These are phyloP conservation scores for Bovichtus diacanthus DNA, from an alignment of 2,797 vertebrate species.

Conservation along the genomic window DNA sequence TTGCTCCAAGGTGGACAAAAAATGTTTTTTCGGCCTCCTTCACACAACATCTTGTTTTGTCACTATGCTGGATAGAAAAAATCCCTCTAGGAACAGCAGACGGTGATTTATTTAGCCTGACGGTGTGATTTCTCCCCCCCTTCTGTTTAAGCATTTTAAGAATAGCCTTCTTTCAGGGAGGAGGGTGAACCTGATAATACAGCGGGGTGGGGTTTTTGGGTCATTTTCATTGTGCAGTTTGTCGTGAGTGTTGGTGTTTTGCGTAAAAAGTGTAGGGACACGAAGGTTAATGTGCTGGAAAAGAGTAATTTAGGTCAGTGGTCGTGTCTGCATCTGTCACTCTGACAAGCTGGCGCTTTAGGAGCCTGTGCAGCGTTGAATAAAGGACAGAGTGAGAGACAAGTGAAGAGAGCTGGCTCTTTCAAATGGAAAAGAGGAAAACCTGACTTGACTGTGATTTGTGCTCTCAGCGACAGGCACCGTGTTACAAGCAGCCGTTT, in stretches of 20 bases:
- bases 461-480: slow-evolving; percentile 63
- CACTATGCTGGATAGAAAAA: slow-evolving; percentile 27
- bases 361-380: slow-evolving; percentile 64
- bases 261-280: slow-evolving; percentile 69
- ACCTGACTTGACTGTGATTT: slow-evolving; percentile 76
- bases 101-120: slow-evolving; percentile 56
- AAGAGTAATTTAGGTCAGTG: slow-evolving; percentile 87
- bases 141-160: slow-evolving; percentile 52
- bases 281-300: slow-evolving; percentile 84
- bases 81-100: slow-evolving; percentile 48
- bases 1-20: slow-evolving; percentile 55
- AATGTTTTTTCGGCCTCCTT: slow-evolving; percentile 26
- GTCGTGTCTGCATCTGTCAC: slow-evolving; percentile 83
- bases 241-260: slow-evolving; percentile 47
- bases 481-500: slow-evolving; percentile 71
- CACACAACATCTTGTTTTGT: slow-evolving; percentile 41
- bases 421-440: slow-evolving; percentile 65
- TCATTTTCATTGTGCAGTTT: slow-evolving; percentile 42
- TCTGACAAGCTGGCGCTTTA: slow-evolving; percentile 69
- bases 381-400: slow-evolving; percentile 70
- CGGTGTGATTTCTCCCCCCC: slow-evolving; percentile 1
- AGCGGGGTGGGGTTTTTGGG: slow-evolving; percentile 35
- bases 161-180: slow-evolving; percentile 42
- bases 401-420: slow-evolving; percentile 61
- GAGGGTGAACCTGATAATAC: slow-evolving; percentile 32